phyloP scores from a whole-genome alignment of 2,888 invertebrate genomes.

The Rhagonycha lutea region DNA sequence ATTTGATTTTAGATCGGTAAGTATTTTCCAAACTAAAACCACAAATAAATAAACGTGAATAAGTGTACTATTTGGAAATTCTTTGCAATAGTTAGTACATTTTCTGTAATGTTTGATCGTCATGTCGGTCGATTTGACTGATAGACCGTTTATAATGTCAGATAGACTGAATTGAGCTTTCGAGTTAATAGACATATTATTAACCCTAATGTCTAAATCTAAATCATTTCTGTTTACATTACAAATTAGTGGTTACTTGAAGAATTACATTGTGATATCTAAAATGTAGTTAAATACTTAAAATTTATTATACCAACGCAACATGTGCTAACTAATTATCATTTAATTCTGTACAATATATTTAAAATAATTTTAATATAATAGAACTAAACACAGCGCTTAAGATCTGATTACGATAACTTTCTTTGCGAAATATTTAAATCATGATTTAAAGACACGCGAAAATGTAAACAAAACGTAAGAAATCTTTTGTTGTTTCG shows the following conservation, averaged over 20 bases:
- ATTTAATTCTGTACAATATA: not conserved
- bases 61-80: not conserved
- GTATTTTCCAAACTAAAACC: too few species aligned
- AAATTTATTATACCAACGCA: not conserved
- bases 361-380: not conserved
- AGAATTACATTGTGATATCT: not conserved
- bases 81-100: not conserved
- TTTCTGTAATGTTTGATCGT: not conserved
- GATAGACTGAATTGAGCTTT: not conserved
- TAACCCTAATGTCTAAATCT: not conserved
- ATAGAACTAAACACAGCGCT: not conserved
- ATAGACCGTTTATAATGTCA: not conserved
- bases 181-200: not conserved
- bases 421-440: slow-evolving; percentile 9
- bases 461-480: slow-evolving; percentile 4
- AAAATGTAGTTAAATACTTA: not conserved
- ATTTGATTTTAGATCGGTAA: too few species aligned
- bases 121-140: not conserved
- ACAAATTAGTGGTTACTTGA: not conserved
- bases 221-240: not conserved
- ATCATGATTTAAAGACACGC: slow-evolving; percentile 11
- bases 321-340: not conserved
- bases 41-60: not conserved
- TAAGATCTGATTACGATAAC: slow-evolving; percentile 13
- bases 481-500: not conserved